Percentiles rank a stretch among this genome's conserved stretches.
Evolutionary conservation across 2,888 invertebrate genomes (phyloP).

Genomic region (Erebia ligea): DNA sequence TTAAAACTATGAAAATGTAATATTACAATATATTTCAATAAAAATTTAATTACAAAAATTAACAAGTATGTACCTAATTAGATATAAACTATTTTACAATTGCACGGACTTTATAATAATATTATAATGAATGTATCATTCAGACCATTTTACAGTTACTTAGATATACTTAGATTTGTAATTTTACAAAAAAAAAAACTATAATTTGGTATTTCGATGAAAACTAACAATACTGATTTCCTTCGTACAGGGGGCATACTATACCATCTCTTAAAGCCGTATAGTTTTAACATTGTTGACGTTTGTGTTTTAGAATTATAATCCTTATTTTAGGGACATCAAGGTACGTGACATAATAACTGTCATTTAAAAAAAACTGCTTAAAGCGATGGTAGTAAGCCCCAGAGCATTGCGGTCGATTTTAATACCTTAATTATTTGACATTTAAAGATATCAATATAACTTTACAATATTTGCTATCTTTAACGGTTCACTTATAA

Average conservation of each 20-base stretch:
- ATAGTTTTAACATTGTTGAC: no score
- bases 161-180: neutral
- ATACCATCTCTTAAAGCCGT: no score
- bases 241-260: no score
- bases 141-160: neutral
- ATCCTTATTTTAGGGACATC: no score
- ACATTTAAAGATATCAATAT: constrained; percentile 5
- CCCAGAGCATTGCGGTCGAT: neutral
- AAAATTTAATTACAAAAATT: constrained; percentile 34
- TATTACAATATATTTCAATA: constrained; percentile 31
- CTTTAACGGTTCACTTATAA: constrained; percentile 23
- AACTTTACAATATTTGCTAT: constrained; percentile 5
- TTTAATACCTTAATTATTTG: neutral
- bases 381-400: no score
- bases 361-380: no score
- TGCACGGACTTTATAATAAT: constrained; percentile 12
- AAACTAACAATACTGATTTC: constrained; percentile 12
- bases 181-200: constrained; percentile 11
- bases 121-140: constrained; percentile 4
- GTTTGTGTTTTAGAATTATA: no score
- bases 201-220: neutral
- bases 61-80: constrained; percentile 12
- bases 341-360: no score
- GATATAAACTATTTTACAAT: constrained; percentile 22
- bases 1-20: constrained; percentile 20